A percentile compares a stretch with the other conserved stretches of the same genome.
Conservation (phyloP, 2,797 vertebrate genomes). For the Nasua narica region DNA sequence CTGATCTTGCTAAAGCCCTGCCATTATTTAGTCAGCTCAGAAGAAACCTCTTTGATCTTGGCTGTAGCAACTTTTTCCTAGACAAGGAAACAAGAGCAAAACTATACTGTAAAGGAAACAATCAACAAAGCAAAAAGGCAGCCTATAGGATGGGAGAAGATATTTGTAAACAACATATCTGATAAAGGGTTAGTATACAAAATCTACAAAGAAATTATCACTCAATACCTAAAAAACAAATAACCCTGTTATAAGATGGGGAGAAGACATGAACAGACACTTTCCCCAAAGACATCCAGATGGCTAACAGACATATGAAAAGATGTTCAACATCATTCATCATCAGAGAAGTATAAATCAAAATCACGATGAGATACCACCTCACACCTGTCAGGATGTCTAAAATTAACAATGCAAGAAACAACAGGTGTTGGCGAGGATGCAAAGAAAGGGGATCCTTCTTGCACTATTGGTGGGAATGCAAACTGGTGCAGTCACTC, state of each 20-base stretch:
- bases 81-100: not conserved
- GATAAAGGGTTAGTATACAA: not conserved
- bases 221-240: not conserved
- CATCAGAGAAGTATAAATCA: not conserved
- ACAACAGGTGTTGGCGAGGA: not conserved
- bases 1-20: not conserved
- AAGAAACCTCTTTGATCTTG: not conserved
- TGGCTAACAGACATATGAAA: not conserved
- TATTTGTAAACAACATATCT: not conserved
- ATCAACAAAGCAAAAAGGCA: not conserved
- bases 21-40: not conserved
- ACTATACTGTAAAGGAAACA: not conserved
- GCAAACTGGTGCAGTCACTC: not conserved
- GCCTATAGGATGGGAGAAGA: not conserved
- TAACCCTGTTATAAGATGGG: not conserved
- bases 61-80: not conserved
- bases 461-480: not conserved
- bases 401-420: not conserved
- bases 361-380: not conserved
- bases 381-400: not conserved
- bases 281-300: not conserved
- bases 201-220: not conserved
- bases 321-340: not conserved
- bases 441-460: not conserved
- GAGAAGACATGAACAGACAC: not conserved